Evolutionary conservation across 2,797 vertebrate genomes (phyloP).

Genomic region (Prunella strophiata): DNA sequence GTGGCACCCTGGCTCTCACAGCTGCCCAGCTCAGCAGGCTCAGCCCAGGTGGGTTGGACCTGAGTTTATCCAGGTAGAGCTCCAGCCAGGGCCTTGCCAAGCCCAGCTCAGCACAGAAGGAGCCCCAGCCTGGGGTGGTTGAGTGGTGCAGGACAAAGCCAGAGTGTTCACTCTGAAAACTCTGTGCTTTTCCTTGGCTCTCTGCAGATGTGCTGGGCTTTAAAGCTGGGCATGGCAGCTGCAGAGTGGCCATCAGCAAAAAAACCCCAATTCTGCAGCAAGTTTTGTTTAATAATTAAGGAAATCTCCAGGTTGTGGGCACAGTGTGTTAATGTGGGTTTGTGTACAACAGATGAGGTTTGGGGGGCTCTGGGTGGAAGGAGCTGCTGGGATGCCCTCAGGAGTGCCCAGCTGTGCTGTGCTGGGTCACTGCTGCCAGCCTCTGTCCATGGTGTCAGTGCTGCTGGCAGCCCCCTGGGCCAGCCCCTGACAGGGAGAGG

Average conservation of each 20-base stretch:
- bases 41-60: not conserved
- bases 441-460: not conserved
- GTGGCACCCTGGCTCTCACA: not conserved
- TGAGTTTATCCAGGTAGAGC: fast-evolving
- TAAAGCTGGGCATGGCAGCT: not conserved
- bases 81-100: not conserved
- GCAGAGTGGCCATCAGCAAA: not conserved
- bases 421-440: not conserved
- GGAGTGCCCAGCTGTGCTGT: not conserved
- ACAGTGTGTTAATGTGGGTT: fast-evolving
- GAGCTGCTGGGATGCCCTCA: not conserved
- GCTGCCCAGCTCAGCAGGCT: not conserved
- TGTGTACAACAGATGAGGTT: fast-evolving
- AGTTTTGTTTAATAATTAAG: not conserved
- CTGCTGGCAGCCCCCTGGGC: not conserved
- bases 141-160: not conserved
- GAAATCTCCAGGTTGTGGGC: no score
- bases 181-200: fast-evolving
- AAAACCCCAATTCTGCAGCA: not conserved
- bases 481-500: not conserved
- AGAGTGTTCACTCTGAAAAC: fast-evolving
- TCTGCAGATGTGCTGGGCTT: not conserved
- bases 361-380: not conserved
- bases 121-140: not conserved
- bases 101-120: not conserved